Percentiles rank a stretch among this genome's conserved stretches.
These are phyloP conservation scores for Peromyscus maniculatus DNA, from an alignment of 2,113 vertebrate species.

Conservation along the genomic window DNA sequence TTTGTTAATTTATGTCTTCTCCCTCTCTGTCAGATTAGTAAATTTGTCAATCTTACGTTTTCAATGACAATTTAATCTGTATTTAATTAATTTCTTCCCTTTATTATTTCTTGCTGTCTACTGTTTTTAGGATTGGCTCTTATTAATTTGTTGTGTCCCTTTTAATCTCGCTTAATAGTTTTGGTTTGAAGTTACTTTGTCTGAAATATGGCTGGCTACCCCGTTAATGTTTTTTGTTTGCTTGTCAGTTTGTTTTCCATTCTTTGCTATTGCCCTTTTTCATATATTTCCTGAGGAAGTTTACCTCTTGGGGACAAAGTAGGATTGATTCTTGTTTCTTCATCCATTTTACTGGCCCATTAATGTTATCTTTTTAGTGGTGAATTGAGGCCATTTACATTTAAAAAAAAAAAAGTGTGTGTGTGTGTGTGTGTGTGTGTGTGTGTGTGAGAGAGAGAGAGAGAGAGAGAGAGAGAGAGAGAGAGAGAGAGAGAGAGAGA, in stretches of 20 bases:
- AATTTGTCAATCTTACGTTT: not conserved
- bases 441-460: too few species aligned
- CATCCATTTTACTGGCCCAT: not conserved
- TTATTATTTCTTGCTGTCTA: not conserved
- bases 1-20: not conserved
- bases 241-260: not conserved
- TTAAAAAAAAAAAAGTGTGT: too few species aligned
- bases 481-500: too few species aligned
- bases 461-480: too few species aligned
- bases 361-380: too few species aligned
- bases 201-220: not conserved
- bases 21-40: not conserved
- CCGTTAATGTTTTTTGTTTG: not conserved
- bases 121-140: not conserved
- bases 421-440: too few species aligned
- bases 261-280: not conserved
- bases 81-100: not conserved
- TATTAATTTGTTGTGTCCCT: not conserved
- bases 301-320: not conserved
- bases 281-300: not conserved
- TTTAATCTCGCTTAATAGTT: not conserved
- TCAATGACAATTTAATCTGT: not conserved
- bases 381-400: too few species aligned
- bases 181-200: not conserved
- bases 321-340: not conserved